These are phyloP conservation scores for Trachurus trachurus DNA, from an alignment of 2,797 vertebrate genomes.

Conservation along the genomic window DNA sequence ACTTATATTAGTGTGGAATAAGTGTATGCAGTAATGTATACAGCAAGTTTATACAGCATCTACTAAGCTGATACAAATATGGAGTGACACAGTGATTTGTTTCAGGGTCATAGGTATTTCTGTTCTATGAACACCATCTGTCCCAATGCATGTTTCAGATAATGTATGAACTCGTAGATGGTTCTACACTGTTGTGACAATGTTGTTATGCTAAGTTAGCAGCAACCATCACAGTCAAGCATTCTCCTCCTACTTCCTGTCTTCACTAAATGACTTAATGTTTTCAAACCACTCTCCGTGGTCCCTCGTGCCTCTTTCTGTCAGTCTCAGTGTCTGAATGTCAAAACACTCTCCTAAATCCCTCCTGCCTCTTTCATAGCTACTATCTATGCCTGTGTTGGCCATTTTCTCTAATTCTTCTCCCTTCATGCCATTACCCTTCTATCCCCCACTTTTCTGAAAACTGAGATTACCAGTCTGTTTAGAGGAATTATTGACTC, in stretches of 20 bases:
- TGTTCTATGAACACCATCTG: neutral
- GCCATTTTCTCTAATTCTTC: neutral
- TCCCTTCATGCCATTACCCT: neutral
- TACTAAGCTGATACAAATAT: neutral
- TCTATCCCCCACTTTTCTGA: neutral
- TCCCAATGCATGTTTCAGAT: neutral
- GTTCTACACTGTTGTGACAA: neutral
- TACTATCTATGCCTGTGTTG: slow-evolving; percentile 3
- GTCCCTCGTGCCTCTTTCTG: neutral
- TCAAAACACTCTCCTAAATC: slow-evolving; percentile 6
- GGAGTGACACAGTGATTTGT: neutral
- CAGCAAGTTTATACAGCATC: neutral
- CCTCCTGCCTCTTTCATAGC: neutral
- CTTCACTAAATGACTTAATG: slow-evolving; percentile 30
- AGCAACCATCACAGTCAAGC: neutral
- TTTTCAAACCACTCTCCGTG: slow-evolving; percentile 21
- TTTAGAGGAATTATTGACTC: neutral
- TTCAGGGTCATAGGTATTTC: neutral
- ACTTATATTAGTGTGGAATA: too few relatives aligned
- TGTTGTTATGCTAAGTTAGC: slow-evolving; percentile 18
- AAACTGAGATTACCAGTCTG: neutral
- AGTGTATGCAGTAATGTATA: too few relatives aligned
- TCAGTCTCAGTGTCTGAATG: too few relatives aligned
- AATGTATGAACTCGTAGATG: neutral
- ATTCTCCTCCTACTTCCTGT: neutral